phyloP scores from a whole-genome alignment of 2,113 vertebrate genomes.

The Xenopus borealis region DNA sequence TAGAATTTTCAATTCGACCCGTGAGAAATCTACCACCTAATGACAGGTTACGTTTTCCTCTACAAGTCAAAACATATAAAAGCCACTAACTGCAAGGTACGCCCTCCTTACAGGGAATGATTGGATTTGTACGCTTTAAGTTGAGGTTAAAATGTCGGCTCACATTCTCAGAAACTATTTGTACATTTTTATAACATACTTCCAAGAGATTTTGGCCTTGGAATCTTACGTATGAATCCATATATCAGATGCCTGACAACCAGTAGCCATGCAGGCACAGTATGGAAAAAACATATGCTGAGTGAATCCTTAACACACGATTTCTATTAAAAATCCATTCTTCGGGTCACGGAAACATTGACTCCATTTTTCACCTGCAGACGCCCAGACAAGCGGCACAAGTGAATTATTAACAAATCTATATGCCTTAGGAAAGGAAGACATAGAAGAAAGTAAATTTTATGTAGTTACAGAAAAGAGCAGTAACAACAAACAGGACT shows the following conservation, averaged over 20 bases:
- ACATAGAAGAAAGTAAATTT: too few relatives aligned
- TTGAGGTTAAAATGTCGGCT: constrained; percentile 1
- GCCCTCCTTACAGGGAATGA: too few relatives aligned
- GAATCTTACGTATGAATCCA: background rate
- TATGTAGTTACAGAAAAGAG: too few relatives aligned
- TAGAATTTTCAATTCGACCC: too few relatives aligned
- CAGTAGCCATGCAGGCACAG: background rate
- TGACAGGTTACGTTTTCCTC: too few relatives aligned
- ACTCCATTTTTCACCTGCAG: constrained; percentile 6
- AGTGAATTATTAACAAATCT: background rate
- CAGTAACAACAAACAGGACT: too few relatives aligned
- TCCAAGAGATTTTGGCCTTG: background rate
- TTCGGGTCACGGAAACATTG: background rate
- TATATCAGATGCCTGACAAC: constrained; percentile 8
- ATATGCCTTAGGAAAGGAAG: too few relatives aligned
- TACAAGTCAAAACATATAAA: too few relatives aligned
- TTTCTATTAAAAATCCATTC: constrained; percentile 22
- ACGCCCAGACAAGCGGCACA: constrained; percentile 1
- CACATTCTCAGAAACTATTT: background rate
- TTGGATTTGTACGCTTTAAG: background rate
- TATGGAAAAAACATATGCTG: background rate
- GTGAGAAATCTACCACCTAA: too few relatives aligned
- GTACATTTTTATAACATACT: background rate
- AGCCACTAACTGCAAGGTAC: too few relatives aligned
- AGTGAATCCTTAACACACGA: background rate